phyloP scores from a whole-genome alignment of 2,113 vertebrate species.

The Danionella cerebrum region DNA sequence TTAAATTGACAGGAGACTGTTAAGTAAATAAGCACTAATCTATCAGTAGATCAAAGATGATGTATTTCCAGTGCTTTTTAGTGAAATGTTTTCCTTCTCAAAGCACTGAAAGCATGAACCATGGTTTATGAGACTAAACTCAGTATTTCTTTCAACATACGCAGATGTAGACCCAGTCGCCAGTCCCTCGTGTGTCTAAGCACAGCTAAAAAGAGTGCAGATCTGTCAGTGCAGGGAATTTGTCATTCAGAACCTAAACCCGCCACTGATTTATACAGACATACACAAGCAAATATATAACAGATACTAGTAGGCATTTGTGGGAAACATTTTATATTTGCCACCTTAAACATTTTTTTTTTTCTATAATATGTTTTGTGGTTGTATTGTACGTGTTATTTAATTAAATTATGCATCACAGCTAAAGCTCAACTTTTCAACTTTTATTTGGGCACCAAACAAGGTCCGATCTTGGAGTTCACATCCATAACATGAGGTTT shows the following conservation, averaged over 20 bases:
- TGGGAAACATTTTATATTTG: neutral
- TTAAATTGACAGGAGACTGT: neutral
- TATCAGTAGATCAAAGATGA: slow-evolving; percentile 14
- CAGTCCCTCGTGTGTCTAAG: neutral
- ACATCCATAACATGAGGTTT: too few species aligned
- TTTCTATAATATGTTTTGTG: too few species aligned
- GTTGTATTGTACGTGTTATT: too few species aligned
- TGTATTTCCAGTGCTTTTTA: slow-evolving; percentile 8
- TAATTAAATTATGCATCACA: too few species aligned
- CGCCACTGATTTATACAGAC: neutral
- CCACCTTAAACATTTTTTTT: too few species aligned
- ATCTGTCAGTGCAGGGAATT: neutral
- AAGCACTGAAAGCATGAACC: slow-evolving; percentile 19
- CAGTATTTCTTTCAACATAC: neutral
- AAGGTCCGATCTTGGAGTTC: too few species aligned
- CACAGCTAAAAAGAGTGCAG: neutral
- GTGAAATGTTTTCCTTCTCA: slow-evolving; percentile 26
- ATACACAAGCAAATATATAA: neutral
- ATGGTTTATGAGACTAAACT: slow-evolving; percentile 11
- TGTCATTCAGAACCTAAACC: slow-evolving; percentile 8
- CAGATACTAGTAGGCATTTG: neutral
- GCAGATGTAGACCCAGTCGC: neutral
- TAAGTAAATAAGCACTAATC: slow-evolving; percentile 25
- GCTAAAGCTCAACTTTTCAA: too few species aligned
- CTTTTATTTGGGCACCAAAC: too few species aligned